A percentile compares a stretch with the other conserved stretches of the same genome.
phyloP scores from a whole-genome alignment of 2,888 invertebrate genomes.

The Morpho helenor region DNA sequence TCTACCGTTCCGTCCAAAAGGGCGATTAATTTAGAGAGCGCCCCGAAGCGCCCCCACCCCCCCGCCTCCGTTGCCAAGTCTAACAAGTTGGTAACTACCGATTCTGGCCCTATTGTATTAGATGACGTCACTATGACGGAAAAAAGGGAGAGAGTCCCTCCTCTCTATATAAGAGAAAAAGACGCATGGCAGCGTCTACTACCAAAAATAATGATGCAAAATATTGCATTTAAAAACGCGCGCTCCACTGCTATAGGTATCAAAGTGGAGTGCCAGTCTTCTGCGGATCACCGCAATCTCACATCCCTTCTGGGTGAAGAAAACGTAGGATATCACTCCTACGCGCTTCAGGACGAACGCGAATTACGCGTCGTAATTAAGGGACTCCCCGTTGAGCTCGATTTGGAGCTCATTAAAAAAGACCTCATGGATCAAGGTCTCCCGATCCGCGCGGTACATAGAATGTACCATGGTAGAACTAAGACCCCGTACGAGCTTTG shows the following conservation, averaged over 20 bases:
- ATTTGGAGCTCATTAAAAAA: not conserved
- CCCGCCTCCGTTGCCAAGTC: no score
- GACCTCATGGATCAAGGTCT: not conserved
- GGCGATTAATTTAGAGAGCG: no score
- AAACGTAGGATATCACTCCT: not conserved
- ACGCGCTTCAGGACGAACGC: conserved; percentile 7
- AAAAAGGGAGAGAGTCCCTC: no score
- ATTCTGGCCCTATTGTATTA: no score
- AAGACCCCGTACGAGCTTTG: not conserved
- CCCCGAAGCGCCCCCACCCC: no score
- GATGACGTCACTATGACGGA: no score
- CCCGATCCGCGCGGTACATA: not conserved
- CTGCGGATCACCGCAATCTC: not conserved
- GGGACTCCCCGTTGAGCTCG: not conserved
- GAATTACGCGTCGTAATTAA: not conserved
- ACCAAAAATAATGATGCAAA: no score
- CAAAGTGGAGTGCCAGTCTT: not conserved
- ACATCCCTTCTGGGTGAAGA: not conserved
- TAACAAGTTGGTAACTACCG: no score
- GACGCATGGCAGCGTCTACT: no score
- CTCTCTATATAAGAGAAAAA: no score
- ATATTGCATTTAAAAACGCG: not conserved
- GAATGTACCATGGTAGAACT: not conserved
- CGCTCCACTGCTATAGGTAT: not conserved
- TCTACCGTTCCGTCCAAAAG: no score